Evolutionary conservation across 1,140 invertebrate species (phyloP), one percentile per base, ranked within the genome.

Genomic region (Solenopsis fugax): DNA sequence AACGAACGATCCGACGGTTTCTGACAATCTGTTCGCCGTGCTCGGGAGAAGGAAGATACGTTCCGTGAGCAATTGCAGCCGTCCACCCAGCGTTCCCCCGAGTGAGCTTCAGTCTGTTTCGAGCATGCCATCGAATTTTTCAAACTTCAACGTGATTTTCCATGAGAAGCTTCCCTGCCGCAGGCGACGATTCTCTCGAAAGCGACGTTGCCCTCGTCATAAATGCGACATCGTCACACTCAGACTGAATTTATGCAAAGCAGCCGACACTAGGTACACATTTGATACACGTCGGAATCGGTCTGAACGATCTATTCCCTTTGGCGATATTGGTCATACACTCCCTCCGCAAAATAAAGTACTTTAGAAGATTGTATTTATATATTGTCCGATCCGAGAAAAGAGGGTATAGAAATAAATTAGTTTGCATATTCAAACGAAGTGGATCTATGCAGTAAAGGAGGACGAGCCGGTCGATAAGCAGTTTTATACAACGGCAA

Each of bases 191-290:
- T 82, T 89, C 71, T 52, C 24, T 67, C 72, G 85, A 87, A 90
- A 87, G 58, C 77, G 71, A 60, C 52, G 41, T 56, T 54, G 34
- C 56, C 24, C 60, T 58, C 34, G 34, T 58, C 67, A 73, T 54
- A 60, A 65, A 62, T 75, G 60, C 52, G 54, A 21, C 72, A 21
- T 77, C 77, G 60, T 76, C 76, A 62, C 73, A 69, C 80, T 88
- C 82, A 86, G 84, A 78, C 77, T 71, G 62, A 91, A 91, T 84
- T 85, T 78, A 87, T 90, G 86, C 86, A 91, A 85, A 88, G 87
- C 58, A 82, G 58, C 56, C 60, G 80, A 87, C 29, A 29, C 29
- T 85, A 81, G 78, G 65, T 85, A 91, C 78, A 87, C 82, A 88
- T 54, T 85, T 69, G 48, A 76, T 37, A 16, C 34, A 21, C 58